A percentile compares a stretch with the other conserved stretches of the same genome.
Evolutionary conservation across 2,113 vertebrate genomes (phyloP).

Genomic region (Ailuropoda melanoleuca): DNA sequence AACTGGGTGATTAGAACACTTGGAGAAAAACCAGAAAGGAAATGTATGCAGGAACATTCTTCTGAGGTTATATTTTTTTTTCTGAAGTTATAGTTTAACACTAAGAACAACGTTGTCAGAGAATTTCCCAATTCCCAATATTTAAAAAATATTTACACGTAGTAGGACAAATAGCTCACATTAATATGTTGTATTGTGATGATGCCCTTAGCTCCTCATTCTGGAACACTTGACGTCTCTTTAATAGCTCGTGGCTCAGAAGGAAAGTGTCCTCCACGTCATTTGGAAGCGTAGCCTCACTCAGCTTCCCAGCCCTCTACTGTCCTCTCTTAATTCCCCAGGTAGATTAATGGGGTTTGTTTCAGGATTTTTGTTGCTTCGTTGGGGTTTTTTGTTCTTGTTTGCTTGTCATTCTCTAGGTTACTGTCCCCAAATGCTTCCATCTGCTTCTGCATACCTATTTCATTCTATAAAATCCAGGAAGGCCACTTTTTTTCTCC

Average conservation of each 20-base stretch:
- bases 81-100: neutral
- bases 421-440: neutral
- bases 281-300: neutral
- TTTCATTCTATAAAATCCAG: neutral
- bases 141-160: neutral
- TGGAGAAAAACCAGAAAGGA: neutral
- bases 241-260: neutral
- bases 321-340: neutral
- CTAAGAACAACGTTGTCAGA: neutral
- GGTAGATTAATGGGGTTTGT: neutral
- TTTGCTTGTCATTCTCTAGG: neutral
- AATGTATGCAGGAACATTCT: neutral
- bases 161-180: neutral
- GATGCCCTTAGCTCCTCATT: neutral
- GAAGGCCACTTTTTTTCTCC: neutral
- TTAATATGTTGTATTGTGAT: neutral
- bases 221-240: neutral
- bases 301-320: neutral
- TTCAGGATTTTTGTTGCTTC: neutral
- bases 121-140: neutral
- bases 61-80: neutral
- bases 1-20: neutral
- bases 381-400: neutral
- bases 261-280: neutral
- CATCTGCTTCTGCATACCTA: neutral